Conservation (phyloP, 1,140 invertebrate species). For the Sesamia nonagrioides region DNA sequence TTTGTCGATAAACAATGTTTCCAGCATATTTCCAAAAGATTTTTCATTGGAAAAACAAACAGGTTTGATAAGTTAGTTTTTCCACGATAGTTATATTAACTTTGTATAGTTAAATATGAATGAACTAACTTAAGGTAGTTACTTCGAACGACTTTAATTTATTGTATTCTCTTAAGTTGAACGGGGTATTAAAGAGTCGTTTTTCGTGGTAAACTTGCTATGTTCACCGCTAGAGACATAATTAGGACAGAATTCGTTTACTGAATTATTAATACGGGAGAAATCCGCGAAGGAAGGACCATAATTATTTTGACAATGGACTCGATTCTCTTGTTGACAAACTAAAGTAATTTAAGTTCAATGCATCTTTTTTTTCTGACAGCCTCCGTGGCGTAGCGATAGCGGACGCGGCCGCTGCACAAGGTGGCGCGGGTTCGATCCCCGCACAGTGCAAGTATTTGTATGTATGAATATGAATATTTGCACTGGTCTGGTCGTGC, state of each 20-base stretch:
- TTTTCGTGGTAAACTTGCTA: conserved; percentile 7
- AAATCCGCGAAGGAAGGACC: too few relatives aligned
- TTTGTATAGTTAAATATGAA: not conserved
- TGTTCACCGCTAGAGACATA: conserved; percentile 5
- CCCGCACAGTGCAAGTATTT: too few relatives aligned
- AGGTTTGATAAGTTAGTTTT: not conserved
- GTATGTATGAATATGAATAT: too few relatives aligned
- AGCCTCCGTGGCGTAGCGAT: too few relatives aligned
- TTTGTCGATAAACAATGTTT: too few relatives aligned
- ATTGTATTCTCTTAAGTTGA: not conserved
- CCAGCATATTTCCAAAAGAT: not conserved
- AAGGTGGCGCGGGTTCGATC: too few relatives aligned
- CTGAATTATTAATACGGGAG: conserved; percentile 1
- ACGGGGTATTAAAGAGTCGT: not conserved
- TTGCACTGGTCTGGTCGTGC: too few relatives aligned
- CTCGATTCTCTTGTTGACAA: too few relatives aligned
- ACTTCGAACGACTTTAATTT: not conserved
- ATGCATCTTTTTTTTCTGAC: too few relatives aligned
- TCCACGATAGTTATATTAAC: not conserved
- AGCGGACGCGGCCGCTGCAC: too few relatives aligned
- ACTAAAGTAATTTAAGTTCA: too few relatives aligned
- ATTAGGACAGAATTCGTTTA: conserved; percentile 10
- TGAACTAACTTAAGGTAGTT: not conserved
- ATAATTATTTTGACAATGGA: too few relatives aligned
- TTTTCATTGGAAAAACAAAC: not conserved